Evolutionary conservation across 53 echinoderm and acorn worm genomes (phyloP).

Genomic region (Actinopyga echinites): DNA sequence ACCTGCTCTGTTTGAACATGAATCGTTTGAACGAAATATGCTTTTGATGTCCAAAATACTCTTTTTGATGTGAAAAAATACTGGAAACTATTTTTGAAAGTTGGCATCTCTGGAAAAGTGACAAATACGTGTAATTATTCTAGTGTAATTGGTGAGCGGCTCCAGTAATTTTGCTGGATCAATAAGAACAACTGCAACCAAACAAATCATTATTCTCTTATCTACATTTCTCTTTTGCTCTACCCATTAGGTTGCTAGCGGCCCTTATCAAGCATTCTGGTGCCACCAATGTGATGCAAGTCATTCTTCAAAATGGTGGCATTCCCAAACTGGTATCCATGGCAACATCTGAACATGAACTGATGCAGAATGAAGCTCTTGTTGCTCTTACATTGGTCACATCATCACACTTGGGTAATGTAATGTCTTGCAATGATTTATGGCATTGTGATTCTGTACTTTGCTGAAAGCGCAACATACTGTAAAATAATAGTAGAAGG

Average conservation of each 20-base stretch:
- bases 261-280: slow-evolving; percentile 93
- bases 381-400: slow-evolving; percentile 86
- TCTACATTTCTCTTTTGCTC: not conserved
- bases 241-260: slow-evolving; percentile 66
- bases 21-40: too few relatives aligned
- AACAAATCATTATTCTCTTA: not conserved
- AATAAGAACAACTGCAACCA: too few relatives aligned
- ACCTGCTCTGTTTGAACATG: too few relatives aligned
- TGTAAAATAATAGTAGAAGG: too few relatives aligned
- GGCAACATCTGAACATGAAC: slow-evolving; percentile 90
- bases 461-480: too few relatives aligned
- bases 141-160: not conserved
- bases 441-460: too few relatives aligned
- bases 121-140: not conserved
- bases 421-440: too few relatives aligned
- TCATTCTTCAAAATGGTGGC: slow-evolving; percentile 79
- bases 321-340: slow-evolving; percentile 80
- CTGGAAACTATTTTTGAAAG: too few relatives aligned
- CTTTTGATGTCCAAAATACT: too few relatives aligned
- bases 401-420: slow-evolving; percentile 87
- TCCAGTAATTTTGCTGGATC: too few relatives aligned
- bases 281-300: slow-evolving; percentile 86
- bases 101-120: too few relatives aligned
- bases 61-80: too few relatives aligned
- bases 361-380: slow-evolving; percentile 98